Evolutionary conservation across 2,888 invertebrate species (phyloP), one percentile per base, ranked within the genome.

Genomic region (Cheilosia grossa): DNA sequence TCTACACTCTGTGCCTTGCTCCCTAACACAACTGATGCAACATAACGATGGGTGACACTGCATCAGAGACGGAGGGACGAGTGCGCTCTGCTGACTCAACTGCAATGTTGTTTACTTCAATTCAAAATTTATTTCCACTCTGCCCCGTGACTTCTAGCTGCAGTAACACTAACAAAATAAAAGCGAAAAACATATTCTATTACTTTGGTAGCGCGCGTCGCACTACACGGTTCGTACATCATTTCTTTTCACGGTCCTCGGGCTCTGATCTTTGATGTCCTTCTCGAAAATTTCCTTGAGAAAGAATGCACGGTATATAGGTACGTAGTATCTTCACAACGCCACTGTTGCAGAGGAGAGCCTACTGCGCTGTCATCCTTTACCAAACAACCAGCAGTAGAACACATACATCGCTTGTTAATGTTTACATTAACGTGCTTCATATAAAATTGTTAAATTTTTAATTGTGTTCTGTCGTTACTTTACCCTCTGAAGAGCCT

Each of bases 401-500:
- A 61, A 66, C 66, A 58, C 49, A 70, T 47, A 80, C 40, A 49
- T 44, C 4, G 42, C 80, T 80, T 75, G 75, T 72, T 85, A 85
- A 81, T 85, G 81, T 85, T 85, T 85, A 67, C 85, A 85, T 81
- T 81, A 85, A 85, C 77, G 75, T 81, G 66, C 85, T 80, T 81
- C 77, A 85, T 81, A 85, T 81, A 85, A 85, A 85, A 85, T 67
- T 75, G 85, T 80, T 85, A 77, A 85, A 81, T 85, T 80, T 85
- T 85, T 85, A 81, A 85, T 85, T 85, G 85, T 85, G 70, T 81
- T 85, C 85, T 81, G 80, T 81, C 85, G 75, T 72, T 81, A 81
- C 85, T 80, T 81, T 81, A 72, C 72, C 81, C 77, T 80, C 72
- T 72, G 61, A 81, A 85, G 72, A 81, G 72, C 72, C 70, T 81